Evolutionary conservation across 2,888 invertebrate genomes (phyloP).

Genomic region (Amblyteles armatorius): DNA sequence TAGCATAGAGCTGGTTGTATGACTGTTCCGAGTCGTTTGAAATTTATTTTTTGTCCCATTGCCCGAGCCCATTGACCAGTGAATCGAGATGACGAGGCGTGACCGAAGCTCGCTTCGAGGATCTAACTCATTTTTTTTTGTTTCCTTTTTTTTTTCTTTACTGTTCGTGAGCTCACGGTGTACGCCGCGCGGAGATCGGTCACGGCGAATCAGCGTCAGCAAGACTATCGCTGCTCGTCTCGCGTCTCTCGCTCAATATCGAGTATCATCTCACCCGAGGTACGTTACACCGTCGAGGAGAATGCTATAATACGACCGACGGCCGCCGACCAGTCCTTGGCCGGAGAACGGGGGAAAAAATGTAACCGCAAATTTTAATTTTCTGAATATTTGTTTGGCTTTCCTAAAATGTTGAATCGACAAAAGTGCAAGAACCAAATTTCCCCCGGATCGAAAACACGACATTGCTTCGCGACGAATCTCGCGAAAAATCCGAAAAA

Average conservation of each 20-base stretch:
- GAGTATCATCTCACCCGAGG: slow-evolving; percentile 54
- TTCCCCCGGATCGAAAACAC: no score
- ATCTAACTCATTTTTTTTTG: slow-evolving; percentile 49
- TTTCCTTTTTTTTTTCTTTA: not conserved
- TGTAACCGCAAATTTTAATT: not conserved
- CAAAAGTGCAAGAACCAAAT: no score
- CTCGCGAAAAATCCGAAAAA: not conserved
- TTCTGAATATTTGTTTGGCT: no score
- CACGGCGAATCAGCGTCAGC: slow-evolving; percentile 66
- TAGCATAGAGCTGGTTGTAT: not conserved
- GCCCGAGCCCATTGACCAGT: slow-evolving; percentile 60
- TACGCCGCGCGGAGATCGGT: slow-evolving; percentile 57
- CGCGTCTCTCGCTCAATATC: slow-evolving; percentile 49
- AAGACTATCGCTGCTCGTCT: slow-evolving; percentile 42
- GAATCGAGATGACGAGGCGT: slow-evolving; percentile 70
- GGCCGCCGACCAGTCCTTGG: not conserved
- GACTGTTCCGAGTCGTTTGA: not conserved
- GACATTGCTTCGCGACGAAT: no score
- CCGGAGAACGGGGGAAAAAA: not conserved
- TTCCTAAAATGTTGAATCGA: no score
- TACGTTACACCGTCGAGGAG: slow-evolving; percentile 2
- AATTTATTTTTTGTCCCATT: slow-evolving; percentile 43
- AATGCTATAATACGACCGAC: not conserved
- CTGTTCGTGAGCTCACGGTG: slow-evolving; percentile 27
- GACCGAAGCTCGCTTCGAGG: slow-evolving; percentile 62